Base-by-base conservation (phyloP, 2,113 vertebrate genomes). In the Toxostoma redivivum region DNA sequence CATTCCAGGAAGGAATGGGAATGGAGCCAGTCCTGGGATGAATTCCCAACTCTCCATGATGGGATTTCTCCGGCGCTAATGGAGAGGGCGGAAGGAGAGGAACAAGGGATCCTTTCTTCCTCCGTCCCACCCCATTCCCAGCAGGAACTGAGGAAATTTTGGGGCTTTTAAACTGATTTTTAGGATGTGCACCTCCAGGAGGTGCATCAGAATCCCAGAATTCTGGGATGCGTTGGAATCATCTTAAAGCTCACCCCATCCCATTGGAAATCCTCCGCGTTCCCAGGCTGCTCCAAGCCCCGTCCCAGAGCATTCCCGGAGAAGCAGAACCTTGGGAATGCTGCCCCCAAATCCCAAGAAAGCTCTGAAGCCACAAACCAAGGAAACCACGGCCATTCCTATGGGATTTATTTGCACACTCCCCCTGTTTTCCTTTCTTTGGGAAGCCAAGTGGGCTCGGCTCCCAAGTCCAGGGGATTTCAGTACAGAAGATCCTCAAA, bases 51-150 rank as follows among this genome's bases (percentile, higher is more conserved):
- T 84, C 44, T 22, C 33, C 2, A 21, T 11, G 21, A 35, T 21
- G 3, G 18, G 23, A 57, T 45, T 58, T 51, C 16, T n/a, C 33
- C 0, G 0, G 56, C 0, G 5, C 2, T 0, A 0, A 35, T 11
- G 44, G 35, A 50, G 15, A 58, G 12, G 10, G 58, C 1, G 2
- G 14, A 65, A 45, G 33, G 20, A 12, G 35, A 33, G 80, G 15
- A 17, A 56, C 0, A 4, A 33, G 22, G 17, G 77, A 15, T 9
- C 31, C 11, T 4, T 64, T 33, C 58, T 56, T 24, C 37, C 37
- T 67, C 57, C 48, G 23, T 48, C n/a, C 56, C 2, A 0, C 6
- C 20, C 11, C 23, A 7, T 45, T 79, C 58, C 5, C 3, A 9
- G 6, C 1, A 1, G 17, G 9, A 4, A 18, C 25, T 60, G 30